These are phyloP conservation scores for Centruroides vittatus DNA, from an alignment of 1,140 invertebrate genomes.

Conservation along the genomic window DNA sequence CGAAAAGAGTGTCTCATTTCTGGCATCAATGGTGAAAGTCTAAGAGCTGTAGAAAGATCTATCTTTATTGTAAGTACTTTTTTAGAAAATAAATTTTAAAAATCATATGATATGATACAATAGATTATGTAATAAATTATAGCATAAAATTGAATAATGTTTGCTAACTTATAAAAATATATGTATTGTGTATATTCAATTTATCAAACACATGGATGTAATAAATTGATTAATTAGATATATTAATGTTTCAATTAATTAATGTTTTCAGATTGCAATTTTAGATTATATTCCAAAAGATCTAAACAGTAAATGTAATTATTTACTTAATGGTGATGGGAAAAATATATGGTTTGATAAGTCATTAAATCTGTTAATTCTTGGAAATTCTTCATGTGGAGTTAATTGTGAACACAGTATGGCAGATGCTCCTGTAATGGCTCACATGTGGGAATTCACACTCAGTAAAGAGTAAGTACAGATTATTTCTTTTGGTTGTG, in stretches of 20 bases:
- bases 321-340: constrained; percentile 33
- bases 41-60: constrained; percentile 32
- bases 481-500: not conserved
- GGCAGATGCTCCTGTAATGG: constrained; percentile 41
- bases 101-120: too few relatives aligned
- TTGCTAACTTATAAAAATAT: too few relatives aligned
- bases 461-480: constrained; percentile 35
- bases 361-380: constrained; percentile 31
- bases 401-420: constrained; percentile 42
- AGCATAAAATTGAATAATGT: too few relatives aligned
- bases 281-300: constrained; percentile 25
- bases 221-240: too few relatives aligned
- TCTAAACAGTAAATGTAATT: constrained; percentile 29
- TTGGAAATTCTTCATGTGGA: constrained; percentile 35
- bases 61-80: constrained; percentile 31
- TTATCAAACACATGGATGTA: too few relatives aligned
- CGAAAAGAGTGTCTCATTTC: constrained; percentile 27
- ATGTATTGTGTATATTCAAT: too few relatives aligned
- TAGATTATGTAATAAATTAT: too few relatives aligned
- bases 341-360: constrained; percentile 37
- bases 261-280: constrained; percentile 25
- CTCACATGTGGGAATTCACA: constrained; percentile 38
- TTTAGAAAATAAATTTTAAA: not conserved
- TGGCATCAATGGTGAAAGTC: constrained; percentile 33
- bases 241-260: not conserved